These are phyloP conservation scores for Mallotus villosus DNA, from an alignment of 2,797 vertebrate genomes.

Conservation along the genomic window DNA sequence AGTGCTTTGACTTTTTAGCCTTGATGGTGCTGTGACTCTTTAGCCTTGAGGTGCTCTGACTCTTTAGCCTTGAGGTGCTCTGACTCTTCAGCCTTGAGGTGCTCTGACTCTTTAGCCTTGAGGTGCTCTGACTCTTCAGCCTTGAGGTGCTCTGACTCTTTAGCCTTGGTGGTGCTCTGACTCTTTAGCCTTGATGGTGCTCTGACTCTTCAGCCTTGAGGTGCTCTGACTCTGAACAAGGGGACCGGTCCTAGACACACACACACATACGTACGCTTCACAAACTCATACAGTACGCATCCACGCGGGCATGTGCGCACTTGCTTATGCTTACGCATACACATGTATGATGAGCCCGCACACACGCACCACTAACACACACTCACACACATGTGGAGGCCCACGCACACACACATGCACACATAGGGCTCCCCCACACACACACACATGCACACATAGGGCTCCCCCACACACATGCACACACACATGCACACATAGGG, in stretches of 20 bases:
- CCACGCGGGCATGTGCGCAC: slow-evolving; percentile 1
- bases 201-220: too few relatives aligned
- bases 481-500: slow-evolving; percentile 1
- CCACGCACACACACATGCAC: slow-evolving; percentile 3
- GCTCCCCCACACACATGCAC: too few relatives aligned
- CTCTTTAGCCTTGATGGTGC: too few relatives aligned
- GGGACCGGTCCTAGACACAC: slow-evolving; percentile 20
- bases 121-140: too few relatives aligned
- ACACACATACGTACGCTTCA: slow-evolving; percentile 10
- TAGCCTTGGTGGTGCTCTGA: too few relatives aligned
- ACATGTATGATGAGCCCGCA: slow-evolving; percentile 12
- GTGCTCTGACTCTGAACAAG: slow-evolving; percentile 36
- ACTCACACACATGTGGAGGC: background rate
- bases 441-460: slow-evolving; percentile 5
- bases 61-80: background rate
- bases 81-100: too few relatives aligned
- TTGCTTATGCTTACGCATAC: slow-evolving; percentile 10
- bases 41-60: too few relatives aligned
- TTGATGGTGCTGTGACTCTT: too few relatives aligned
- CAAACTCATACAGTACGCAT: slow-evolving; percentile 1
- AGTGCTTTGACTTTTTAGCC: too few relatives aligned
- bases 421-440: background rate
- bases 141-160: slow-evolving; percentile 48
- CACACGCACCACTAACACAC: slow-evolving; percentile 28
- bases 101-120: slow-evolving; percentile 15